Evolutionary conservation across 2,888 invertebrate genomes (phyloP).

Genomic region (Pantelozetes paolii): DNA sequence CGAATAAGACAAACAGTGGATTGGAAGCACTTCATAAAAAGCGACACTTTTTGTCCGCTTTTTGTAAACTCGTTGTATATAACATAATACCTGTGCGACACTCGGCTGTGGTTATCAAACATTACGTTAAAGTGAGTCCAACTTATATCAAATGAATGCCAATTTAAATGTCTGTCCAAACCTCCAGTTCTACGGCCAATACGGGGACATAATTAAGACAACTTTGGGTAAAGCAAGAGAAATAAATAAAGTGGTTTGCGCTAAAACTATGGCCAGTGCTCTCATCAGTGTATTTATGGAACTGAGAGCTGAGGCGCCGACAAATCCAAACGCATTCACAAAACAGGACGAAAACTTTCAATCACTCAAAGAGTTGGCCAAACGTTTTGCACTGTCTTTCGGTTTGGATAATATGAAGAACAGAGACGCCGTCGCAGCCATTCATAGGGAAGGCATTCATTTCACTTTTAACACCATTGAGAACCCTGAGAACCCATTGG

Average conservation of each 20-base stretch:
- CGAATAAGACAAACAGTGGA: constrained; percentile 40
- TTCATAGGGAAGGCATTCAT: constrained; percentile 88
- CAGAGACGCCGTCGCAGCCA: constrained; percentile 87
- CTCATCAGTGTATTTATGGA: constrained; percentile 82
- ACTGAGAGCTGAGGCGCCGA: constrained; percentile 56
- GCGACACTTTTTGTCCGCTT: constrained; percentile 90
- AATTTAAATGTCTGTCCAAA: neutral
- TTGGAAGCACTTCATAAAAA: constrained; percentile 78
- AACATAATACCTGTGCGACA: constrained; percentile 88
- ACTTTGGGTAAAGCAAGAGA: constrained; percentile 94
- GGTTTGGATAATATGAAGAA: constrained; percentile 94
- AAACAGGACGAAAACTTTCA: constrained; percentile 70
- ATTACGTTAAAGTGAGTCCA: constrained; percentile 78
- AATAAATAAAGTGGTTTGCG: constrained; percentile 93
- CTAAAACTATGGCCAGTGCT: constrained; percentile 86
- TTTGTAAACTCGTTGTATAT: constrained; percentile 95
- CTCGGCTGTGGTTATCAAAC: constrained; percentile 91
- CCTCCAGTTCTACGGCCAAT: constrained; percentile 50
- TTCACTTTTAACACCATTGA: constrained; percentile 72
- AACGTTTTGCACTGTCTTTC: constrained; percentile 92
- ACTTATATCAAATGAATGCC: neutral
- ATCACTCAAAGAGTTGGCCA: constrained; percentile 91
- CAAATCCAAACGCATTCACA: constrained; percentile 51
- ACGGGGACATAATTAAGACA: constrained; percentile 66
- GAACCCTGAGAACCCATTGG: constrained; percentile 63